Evolutionary conservation across 2,888 invertebrate species (phyloP).

Genomic region (Lepidocyrtinus sp.): DNA sequence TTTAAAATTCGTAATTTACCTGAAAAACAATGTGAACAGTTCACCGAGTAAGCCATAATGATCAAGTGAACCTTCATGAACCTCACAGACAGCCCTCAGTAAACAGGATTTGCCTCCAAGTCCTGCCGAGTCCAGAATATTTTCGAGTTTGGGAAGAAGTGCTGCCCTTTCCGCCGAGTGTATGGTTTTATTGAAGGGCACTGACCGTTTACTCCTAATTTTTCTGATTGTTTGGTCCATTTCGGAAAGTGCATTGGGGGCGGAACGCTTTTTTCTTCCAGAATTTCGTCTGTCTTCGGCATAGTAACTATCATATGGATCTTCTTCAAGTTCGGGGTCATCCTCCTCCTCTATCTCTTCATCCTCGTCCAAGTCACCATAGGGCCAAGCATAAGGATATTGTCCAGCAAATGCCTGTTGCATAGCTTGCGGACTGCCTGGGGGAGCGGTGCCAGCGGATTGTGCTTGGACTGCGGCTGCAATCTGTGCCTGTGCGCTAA

Average conservation of each 20-base stretch:
- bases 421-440: neutral
- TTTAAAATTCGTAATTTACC: conserved; percentile 41
- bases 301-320: neutral
- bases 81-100: conserved; percentile 58
- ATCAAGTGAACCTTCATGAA: conserved; percentile 54
- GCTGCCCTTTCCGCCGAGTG: conserved; percentile 54
- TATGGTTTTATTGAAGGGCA: conserved; percentile 38
- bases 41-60: conserved; percentile 56
- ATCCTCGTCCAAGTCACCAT: neutral
- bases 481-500: neutral
- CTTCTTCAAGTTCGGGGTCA: neutral
- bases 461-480: too few species aligned
- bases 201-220: conserved; percentile 8
- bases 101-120: conserved; percentile 59
- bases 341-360: too few species aligned
- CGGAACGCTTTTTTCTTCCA: neutral
- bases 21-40: conserved; percentile 57
- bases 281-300: neutral
- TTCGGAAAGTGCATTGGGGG: neutral
- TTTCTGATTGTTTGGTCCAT: too few species aligned
- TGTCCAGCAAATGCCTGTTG: conserved; percentile 34
- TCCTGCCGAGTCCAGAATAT: conserved; percentile 50
- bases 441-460: too few species aligned
- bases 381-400: neutral
- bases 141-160: conserved; percentile 55